Conservation (phyloP, 2,113 vertebrate genomes). For the Dicrurus megarhynchus region DNA sequence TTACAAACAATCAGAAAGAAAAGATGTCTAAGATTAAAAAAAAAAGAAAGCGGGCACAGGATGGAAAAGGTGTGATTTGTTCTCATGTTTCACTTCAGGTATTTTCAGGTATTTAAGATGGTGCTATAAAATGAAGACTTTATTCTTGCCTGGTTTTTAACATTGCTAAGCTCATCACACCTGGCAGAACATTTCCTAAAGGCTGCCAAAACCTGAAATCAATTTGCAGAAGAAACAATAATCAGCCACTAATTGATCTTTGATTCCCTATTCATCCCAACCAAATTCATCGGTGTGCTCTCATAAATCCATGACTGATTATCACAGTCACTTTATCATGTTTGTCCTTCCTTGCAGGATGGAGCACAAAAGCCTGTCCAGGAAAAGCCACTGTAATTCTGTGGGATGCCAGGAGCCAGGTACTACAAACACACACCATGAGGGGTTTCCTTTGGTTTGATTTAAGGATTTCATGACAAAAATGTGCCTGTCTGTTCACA, state of each 20-base stretch:
- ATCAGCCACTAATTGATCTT: conserved; percentile 69
- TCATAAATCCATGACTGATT: neutral
- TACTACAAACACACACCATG: neutral
- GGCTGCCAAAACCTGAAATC: conserved; percentile 60
- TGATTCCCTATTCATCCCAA: conserved; percentile 49
- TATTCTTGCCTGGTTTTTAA: conserved; percentile 20
- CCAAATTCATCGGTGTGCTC: conserved; percentile 7
- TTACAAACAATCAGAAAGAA: neutral
- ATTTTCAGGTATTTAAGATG: neutral
- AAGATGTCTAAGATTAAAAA: neutral
- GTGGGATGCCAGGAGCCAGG: neutral
- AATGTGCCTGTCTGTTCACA: fast-evolving
- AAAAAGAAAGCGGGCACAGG: neutral
- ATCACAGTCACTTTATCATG: neutral
- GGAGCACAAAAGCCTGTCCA: neutral
- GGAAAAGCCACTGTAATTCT: neutral
- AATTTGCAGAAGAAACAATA: conserved; percentile 56
- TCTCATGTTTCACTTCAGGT: neutral
- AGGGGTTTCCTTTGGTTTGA: neutral
- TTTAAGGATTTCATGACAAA: neutral
- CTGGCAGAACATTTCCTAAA: conserved; percentile 31
- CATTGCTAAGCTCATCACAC: neutral
- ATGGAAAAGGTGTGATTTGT: neutral
- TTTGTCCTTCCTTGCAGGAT: neutral
- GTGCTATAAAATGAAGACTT: neutral